A percentile compares a stretch with the other conserved stretches of the same genome.
Evolutionary conservation across 2,888 invertebrate genomes (phyloP).

Genomic region (Hydropsyche betteni): DNA sequence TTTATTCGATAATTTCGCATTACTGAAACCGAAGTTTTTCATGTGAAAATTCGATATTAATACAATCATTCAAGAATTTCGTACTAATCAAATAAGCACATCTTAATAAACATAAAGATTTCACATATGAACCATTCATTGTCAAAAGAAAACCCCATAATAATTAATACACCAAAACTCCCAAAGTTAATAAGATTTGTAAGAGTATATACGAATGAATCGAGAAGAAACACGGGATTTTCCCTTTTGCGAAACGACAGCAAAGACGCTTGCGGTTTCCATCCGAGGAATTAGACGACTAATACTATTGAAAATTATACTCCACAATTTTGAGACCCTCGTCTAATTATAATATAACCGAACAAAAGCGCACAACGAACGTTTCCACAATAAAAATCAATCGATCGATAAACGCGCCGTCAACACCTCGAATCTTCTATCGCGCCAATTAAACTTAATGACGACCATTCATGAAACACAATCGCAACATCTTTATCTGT

Average conservation of each 20-base stretch:
- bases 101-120: no score
- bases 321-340: neutral
- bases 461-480: no score
- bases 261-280: constrained; percentile 28
- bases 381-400: neutral
- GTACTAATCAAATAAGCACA: no score
- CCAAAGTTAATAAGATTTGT: no score
- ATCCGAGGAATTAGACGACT: neutral
- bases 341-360: neutral
- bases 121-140: no score
- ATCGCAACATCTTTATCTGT: no score
- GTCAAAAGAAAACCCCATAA: no score
- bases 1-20: no score
- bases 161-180: no score
- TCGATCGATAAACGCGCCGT: neutral
- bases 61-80: no score
- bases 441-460: constrained; percentile 2
- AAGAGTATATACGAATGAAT: neutral
- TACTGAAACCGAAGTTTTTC: no score
- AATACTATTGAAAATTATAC: constrained; percentile 9
- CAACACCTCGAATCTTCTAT: neutral
- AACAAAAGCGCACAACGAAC: neutral
- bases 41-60: no score
- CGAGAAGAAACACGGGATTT: neutral
- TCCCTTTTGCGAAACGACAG: neutral